These are phyloP conservation scores for Cheilosia vernalis DNA, from an alignment of 2,888 invertebrate genomes.

Conservation along the genomic window DNA sequence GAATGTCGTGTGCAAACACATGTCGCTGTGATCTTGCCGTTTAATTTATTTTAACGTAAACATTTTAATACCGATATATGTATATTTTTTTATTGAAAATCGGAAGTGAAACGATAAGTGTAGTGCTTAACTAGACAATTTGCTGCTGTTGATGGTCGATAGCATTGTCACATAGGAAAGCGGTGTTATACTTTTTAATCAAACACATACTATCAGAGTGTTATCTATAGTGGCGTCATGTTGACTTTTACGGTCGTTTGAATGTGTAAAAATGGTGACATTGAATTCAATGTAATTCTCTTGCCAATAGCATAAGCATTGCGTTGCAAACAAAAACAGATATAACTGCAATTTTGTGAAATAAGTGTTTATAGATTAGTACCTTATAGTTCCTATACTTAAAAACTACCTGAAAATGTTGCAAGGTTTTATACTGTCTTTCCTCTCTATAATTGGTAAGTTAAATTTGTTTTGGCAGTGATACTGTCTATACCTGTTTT, in stretches of 20 bases:
- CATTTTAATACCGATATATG: neutral
- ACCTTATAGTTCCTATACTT: conserved; percentile 40
- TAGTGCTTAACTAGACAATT: conserved; percentile 47
- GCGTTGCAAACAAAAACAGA: neutral
- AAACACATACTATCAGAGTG: neutral
- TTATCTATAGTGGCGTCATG: conserved; percentile 11
- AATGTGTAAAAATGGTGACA: conserved; percentile 17
- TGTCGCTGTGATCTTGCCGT: neutral
- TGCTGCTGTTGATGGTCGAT: conserved; percentile 5
- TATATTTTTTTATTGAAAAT: conserved; percentile 9
- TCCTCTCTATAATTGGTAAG: conserved; percentile 37
- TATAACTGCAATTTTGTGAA: neutral
- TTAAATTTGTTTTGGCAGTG: neutral
- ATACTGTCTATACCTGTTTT: neutral
- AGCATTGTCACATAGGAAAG: conserved; percentile 21
- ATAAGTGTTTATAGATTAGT: neutral
- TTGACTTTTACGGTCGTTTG: neutral
- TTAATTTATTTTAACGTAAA: neutral
- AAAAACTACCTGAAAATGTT: conserved; percentile 37
- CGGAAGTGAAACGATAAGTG: conserved; percentile 45
- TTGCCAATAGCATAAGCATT: neutral
- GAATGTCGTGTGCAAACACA: neutral
- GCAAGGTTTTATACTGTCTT: conserved; percentile 16
- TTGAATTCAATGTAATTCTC: conserved; percentile 2
- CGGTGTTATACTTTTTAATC: conserved; percentile 10